These are phyloP conservation scores for Drosophila kurseongensis DNA, from an alignment of 1,140 invertebrate species.

Conservation along the genomic window DNA sequence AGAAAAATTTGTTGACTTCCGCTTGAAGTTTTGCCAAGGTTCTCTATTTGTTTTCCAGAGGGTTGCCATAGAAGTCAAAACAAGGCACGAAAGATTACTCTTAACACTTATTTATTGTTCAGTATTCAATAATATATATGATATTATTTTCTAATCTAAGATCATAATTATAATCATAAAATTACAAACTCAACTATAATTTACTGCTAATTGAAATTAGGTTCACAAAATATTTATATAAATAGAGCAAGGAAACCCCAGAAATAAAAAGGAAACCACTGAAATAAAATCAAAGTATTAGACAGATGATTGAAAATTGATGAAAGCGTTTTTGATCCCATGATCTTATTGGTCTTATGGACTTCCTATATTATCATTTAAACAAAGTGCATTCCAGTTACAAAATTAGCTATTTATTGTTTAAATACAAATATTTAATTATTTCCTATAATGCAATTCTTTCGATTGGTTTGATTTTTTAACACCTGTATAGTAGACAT, in stretches of 20 bases:
- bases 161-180: too few species aligned
- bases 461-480: not conserved
- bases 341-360: too few species aligned
- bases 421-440: not conserved
- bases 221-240: too few species aligned
- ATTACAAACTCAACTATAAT: too few species aligned
- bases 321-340: too few species aligned
- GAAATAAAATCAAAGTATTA: too few species aligned
- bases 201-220: too few species aligned
- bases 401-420: not conserved
- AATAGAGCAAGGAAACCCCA: too few species aligned
- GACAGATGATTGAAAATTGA: too few species aligned
- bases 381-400: not conserved
- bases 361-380: not conserved
- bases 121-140: too few species aligned
- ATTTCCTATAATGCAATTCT: not conserved
- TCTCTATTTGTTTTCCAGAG: conserved; percentile 33
- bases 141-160: not conserved
- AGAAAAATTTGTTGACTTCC: conserved; percentile 52
- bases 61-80: conserved; percentile 15
- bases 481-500: conserved; percentile 6
- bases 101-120: not conserved
- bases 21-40: conserved; percentile 47
- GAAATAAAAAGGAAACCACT: too few species aligned
- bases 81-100: conserved; percentile 2